Conservation (phyloP, 2,113 vertebrate species). For the Cinclus cinclus region DNA sequence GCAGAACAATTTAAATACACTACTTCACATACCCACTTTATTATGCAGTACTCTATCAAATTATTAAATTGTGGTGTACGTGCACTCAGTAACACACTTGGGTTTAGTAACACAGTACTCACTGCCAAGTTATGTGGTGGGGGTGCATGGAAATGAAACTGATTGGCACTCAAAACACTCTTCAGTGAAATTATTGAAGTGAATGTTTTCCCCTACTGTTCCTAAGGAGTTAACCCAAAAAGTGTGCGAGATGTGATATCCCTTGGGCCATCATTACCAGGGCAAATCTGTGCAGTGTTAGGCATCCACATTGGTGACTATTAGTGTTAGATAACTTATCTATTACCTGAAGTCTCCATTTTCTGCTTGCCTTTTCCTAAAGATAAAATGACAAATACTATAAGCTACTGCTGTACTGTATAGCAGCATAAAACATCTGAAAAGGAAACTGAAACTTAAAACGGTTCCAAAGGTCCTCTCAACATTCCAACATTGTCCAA, state of each 20-base stretch:
- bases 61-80: background rate
- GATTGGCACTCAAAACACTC: background rate
- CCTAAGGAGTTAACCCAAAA: background rate
- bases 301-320: background rate
- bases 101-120: conserved; percentile 16
- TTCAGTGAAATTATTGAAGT: background rate
- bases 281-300: conserved; percentile 2
- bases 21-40: background rate
- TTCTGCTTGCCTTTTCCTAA: conserved; percentile 62
- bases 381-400: conserved; percentile 49
- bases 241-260: background rate
- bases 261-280: background rate
- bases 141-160: background rate
- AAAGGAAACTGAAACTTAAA: background rate
- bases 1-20: background rate
- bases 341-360: conserved; percentile 70
- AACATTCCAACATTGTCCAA: background rate
- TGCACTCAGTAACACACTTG: background rate
- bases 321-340: conserved; percentile 26
- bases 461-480: background rate
- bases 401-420: background rate
- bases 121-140: background rate
- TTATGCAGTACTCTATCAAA: background rate
- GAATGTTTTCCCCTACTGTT: background rate
- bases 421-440: background rate